Evolutionary conservation across 2,888 invertebrate species (phyloP).

Genomic region (Laothoe populi): DNA sequence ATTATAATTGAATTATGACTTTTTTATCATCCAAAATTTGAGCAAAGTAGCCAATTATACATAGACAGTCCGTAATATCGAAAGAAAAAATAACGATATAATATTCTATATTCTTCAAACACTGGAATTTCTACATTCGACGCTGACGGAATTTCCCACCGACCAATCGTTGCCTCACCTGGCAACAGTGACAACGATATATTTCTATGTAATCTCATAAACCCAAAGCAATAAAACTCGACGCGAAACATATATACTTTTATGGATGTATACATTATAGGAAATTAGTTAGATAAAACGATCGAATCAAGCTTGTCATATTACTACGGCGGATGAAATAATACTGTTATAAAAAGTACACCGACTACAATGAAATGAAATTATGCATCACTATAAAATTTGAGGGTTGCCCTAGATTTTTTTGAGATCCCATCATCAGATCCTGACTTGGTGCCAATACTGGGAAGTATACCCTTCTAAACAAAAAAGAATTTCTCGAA

Average conservation of each 20-base stretch:
- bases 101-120: slow-evolving; percentile 25
- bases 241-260: slow-evolving; percentile 43
- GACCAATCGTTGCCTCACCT: slow-evolving; percentile 52
- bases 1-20: slow-evolving; percentile 30
- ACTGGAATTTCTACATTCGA: slow-evolving; percentile 26
- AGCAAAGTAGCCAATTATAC: slow-evolving; percentile 1
- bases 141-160: slow-evolving; percentile 62
- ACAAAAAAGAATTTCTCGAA: no score
- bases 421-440: no score
- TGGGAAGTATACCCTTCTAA: no score
- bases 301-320: neutral
- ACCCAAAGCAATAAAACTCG: slow-evolving; percentile 58
- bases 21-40: neutral
- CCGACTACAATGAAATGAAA: no score
- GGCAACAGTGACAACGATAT: slow-evolving; percentile 55
- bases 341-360: no score
- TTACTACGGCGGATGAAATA: neutral
- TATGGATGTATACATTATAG: slow-evolving; percentile 44
- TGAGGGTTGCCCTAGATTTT: no score
- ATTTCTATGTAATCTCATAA: slow-evolving; percentile 58
- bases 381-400: no score
- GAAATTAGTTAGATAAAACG: slow-evolving; percentile 37
- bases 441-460: no score
- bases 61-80: neutral
- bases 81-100: slow-evolving; percentile 2